Percentiles rank a stretch among this genome's conserved stretches.
Evolutionary conservation across 2,113 vertebrate species (phyloP).

Genomic region (Platysteira castanea): DNA sequence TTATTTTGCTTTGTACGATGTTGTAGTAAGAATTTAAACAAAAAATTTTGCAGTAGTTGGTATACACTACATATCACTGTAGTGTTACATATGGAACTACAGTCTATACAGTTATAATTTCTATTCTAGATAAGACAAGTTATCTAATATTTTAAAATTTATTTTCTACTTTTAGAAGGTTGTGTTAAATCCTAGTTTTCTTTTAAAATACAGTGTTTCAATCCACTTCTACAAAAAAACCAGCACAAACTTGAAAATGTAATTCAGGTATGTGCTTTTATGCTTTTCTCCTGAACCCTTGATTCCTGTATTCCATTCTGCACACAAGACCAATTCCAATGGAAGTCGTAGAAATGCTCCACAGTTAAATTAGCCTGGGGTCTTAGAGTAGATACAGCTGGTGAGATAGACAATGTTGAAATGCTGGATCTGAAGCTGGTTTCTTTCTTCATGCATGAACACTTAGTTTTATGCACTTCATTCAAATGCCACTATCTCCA

Average conservation of each 20-base stretch:
- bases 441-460: neutral
- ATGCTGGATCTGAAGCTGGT: neutral
- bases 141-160: neutral
- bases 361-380: neutral
- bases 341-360: neutral
- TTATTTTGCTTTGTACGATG: neutral
- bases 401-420: neutral
- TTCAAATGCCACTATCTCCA: neutral
- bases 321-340: neutral
- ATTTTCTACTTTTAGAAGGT: neutral
- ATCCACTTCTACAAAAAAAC: neutral
- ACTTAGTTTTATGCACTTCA: neutral
- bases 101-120: neutral
- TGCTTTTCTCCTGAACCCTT: neutral
- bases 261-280: neutral
- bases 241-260: neutral
- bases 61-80: neutral
- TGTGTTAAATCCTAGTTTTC: neutral
- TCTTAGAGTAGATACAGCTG: neutral
- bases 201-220: neutral
- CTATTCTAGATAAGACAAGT: neutral
- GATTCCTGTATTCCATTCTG: neutral
- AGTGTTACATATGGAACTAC: neutral
- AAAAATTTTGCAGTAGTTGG: neutral
- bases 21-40: neutral